Conservation (phyloP, 2,113 vertebrate genomes). For the Pterocles orientalis region DNA sequence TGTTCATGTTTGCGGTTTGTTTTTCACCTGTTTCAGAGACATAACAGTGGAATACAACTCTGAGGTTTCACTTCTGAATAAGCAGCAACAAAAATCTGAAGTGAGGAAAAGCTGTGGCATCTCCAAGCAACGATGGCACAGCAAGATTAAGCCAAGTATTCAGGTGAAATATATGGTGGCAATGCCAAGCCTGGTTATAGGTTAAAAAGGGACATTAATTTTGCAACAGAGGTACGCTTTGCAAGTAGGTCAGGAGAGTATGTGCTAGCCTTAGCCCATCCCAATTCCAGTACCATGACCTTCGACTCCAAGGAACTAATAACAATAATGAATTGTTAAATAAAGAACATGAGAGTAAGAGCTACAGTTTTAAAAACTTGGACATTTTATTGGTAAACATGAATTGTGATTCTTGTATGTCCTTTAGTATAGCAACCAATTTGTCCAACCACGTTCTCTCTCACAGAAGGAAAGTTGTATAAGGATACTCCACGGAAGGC, state of each 20-base stretch:
- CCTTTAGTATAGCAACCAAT: too few relatives aligned
- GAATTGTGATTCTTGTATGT: too few relatives aligned
- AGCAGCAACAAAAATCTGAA: not conserved
- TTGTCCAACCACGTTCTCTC: not conserved
- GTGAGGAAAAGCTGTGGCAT: not conserved
- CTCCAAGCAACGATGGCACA: not conserved
- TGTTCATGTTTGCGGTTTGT: not conserved
- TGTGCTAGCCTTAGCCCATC: not conserved
- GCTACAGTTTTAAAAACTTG: not conserved
- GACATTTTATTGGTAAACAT: not conserved
- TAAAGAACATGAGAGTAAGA: not conserved
- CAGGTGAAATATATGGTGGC: not conserved
- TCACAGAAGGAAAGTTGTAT: not conserved
- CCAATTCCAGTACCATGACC: not conserved
- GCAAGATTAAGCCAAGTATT: not conserved
- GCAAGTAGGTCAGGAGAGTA: not conserved
- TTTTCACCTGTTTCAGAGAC: not conserved
- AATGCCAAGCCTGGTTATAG: not conserved
- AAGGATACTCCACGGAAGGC: not conserved
- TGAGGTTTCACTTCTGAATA: not conserved
- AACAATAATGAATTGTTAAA: not conserved
- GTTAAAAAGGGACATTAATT: not conserved
- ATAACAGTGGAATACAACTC: not conserved
- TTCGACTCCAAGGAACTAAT: not conserved
- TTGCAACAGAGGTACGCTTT: not conserved